A percentile compares a stretch with the other conserved stretches of the same genome.
Evolutionary conservation across 2,797 vertebrate species (phyloP).

Genomic region (Lagocephalus sceleratus): DNA sequence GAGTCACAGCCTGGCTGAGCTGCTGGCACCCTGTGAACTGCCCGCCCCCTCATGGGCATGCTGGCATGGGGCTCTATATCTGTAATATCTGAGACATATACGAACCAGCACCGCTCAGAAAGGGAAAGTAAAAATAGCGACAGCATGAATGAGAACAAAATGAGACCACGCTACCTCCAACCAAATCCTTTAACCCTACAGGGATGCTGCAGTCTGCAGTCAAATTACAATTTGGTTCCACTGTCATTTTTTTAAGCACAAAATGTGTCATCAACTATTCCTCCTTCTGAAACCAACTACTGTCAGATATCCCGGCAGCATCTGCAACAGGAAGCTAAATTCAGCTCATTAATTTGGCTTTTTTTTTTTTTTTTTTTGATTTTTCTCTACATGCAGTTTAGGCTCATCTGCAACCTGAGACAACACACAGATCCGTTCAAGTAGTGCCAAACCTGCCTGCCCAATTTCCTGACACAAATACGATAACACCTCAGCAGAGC

Average conservation of each 20-base stretch:
- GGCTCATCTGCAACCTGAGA: slow-evolving; percentile 30
- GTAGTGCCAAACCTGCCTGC: slow-evolving; percentile 58
- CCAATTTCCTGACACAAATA: slow-evolving; percentile 57
- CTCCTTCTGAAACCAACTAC: slow-evolving; percentile 21
- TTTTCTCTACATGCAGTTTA: slow-evolving; percentile 37
- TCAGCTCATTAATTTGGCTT: slow-evolving; percentile 27
- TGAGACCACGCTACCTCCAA: slow-evolving; percentile 31
- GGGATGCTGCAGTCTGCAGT: slow-evolving; percentile 8
- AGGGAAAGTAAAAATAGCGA: slow-evolving; percentile 64
- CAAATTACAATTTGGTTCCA: slow-evolving; percentile 1
- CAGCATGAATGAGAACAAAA: slow-evolving; percentile 43
- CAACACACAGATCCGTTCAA: slow-evolving; percentile 44
- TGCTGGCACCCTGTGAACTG: slow-evolving; percentile 48
- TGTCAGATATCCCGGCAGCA: slow-evolving; percentile 29
- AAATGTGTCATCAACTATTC: slow-evolving; percentile 36
- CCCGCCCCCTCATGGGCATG: slow-evolving; percentile 47
- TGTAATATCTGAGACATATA: slow-evolving; percentile 64
- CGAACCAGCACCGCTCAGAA: slow-evolving; percentile 51
- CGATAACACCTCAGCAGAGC: slow-evolving; percentile 62
- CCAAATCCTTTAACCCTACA: slow-evolving; percentile 14
- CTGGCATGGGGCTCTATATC: slow-evolving; percentile 48
- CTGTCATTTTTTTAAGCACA: slow-evolving; percentile 17
- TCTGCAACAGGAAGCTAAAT: slow-evolving; percentile 35
- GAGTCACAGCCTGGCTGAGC: slow-evolving; percentile 49
- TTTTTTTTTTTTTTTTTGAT: no score